Base-by-base conservation (phyloP, 2,797 vertebrate genomes). In the Tachyglossus aculeatus region DNA sequence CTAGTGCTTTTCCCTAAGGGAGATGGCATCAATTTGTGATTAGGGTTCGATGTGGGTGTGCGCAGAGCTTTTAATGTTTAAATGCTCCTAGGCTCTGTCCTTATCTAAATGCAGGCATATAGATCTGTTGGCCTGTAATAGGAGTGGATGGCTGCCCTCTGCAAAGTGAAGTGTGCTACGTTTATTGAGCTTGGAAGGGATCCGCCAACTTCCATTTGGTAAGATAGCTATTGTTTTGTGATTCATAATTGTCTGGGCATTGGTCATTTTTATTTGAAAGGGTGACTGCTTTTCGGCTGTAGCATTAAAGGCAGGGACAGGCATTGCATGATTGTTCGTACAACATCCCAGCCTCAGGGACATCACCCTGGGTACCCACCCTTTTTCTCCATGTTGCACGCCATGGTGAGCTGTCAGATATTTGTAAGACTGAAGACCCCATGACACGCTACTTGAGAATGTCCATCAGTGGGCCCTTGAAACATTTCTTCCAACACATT, bases 11-110 rank as follows among this genome's bases (percentile, higher is more conserved):
- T 54, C 55, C 54, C 24, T 56, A 29, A 7, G 12, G 45, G n/a
- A n/a, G n/a, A n/a, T n/a, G n/a, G n/a, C n/a, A n/a, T n/a, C n/a
- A n/a, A n/a, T n/a, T n/a, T n/a, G n/a, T n/a, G 15, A 18, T 0
- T 25, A 0, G 0, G 1, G 3, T 6, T 1, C 58, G 5, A 31
- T 4, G 80, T 74, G n/a, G 0, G 0, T 47, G 27, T 65, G 21
- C 9, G 7, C 57, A 13, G 24, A 57, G 70, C 19, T n/a, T 11
- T 5, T 25, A 51, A 27, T 33, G 16, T 52, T 31, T 13, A 33
- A 33, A 12, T 24, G 43, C 37, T 69, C 9, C 7, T n/a, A 70
- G 5, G 5, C 7, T 6, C 2, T 39, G 18, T 15, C 13, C 22
- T 33, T 7, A 33, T 33, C 7, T n/a, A 33, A 21, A n/a, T 3